phyloP scores from a whole-genome alignment of 2,797 vertebrate species.

The Dicrostonyx torquatus region DNA sequence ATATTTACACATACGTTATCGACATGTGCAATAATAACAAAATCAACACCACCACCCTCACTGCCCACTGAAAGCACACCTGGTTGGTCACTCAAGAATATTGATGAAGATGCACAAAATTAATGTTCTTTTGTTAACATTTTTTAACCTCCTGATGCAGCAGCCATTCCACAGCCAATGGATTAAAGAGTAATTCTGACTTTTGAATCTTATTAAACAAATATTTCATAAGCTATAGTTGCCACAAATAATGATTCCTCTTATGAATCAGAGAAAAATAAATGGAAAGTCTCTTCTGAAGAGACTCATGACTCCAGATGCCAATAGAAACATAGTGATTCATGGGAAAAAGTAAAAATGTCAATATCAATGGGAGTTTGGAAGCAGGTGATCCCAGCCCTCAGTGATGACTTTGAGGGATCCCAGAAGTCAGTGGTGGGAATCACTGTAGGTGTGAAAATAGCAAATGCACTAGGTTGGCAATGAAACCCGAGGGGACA shows the following conservation, averaged over 20 bases:
- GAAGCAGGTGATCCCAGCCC: neutral
- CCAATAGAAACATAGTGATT: neutral
- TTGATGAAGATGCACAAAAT: neutral
- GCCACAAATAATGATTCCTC: neutral
- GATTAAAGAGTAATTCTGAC: neutral
- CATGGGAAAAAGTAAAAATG: neutral
- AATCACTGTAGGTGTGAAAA: neutral
- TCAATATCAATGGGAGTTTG: neutral
- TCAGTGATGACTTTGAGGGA: neutral
- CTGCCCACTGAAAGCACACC: neutral
- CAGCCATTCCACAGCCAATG: neutral
- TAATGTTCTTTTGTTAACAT: neutral
- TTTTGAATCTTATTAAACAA: neutral
- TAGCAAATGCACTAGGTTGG: neutral
- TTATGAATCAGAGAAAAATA: neutral
- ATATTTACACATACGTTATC: neutral
- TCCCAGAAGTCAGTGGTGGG: neutral
- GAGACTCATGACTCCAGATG: neutral
- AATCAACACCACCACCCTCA: neutral
- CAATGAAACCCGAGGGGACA: neutral
- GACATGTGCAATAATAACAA: neutral
- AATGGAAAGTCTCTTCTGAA: neutral
- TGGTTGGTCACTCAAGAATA: neutral
- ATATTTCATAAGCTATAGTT: neutral
- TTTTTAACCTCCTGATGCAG: neutral